Base-by-base conservation (phyloP, 2,113 vertebrate species). In the Pelmatolapia mariae region DNA sequence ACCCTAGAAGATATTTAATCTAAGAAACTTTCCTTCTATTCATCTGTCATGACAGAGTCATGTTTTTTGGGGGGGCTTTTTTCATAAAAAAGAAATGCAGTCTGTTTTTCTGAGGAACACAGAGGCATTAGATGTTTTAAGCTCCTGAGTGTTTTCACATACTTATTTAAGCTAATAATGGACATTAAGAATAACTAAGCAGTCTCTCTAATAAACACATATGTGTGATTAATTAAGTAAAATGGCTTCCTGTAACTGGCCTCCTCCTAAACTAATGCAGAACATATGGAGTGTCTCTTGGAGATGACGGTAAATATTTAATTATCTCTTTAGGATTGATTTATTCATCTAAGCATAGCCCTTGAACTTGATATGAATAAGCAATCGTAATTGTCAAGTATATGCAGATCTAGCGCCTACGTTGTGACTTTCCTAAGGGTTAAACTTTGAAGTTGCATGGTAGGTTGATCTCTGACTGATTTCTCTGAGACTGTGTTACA, bases 191-290 rank as follows among this genome's bases (percentile, higher is more conserved):
- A 57, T 89, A 87, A 88, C 91, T 94, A 83, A 59, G 88, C 87
- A 89, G 88, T 40, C 53, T 26, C n/a, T 22, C 47, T 81, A 92
- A 94, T 94, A 95, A 95, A 95, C 91, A 94, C 89, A 18, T 89
- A 68, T 38, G 87, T 93, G 91, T 86, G 86, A 93, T 90, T 91
- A 94, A 92, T 95, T 85, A 93, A 84, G 84, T 80, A 36, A 31
- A 90, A 71, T 53, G 63, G 52, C 57, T 87, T 90, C 56, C 83
- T 84, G 85, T 45, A 54, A 87, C 57, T 80, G 83, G 54, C 82
- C 56, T 84, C 57, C 40, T 81, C 89, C 80, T 11, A 71, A 85
- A 94, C 89, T 81, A 89, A 81, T 80, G 50, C 43, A 38, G 53
- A 81, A 66, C 63, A 82, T 68, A 33, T 85, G 73, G 38, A 82